A percentile compares a stretch with the other conserved stretches of the same genome.
These are phyloP conservation scores for Tribolium freemani DNA, from an alignment of 2,888 invertebrate genomes.

Conservation along the genomic window DNA sequence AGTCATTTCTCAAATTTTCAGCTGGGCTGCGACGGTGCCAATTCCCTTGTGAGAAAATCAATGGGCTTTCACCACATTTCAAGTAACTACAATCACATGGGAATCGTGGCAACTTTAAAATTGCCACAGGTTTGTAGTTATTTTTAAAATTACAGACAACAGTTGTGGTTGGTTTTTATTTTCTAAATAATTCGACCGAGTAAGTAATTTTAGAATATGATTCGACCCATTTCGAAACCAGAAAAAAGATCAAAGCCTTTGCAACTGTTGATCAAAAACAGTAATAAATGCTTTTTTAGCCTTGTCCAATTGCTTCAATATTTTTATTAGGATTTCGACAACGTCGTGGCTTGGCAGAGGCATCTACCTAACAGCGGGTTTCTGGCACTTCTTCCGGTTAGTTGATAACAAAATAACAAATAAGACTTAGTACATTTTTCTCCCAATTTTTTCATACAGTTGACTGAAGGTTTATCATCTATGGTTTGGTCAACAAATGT, in stretches of 20 bases:
- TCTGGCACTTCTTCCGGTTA: constrained; percentile 89
- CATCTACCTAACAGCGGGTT: constrained; percentile 91
- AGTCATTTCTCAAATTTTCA: constrained; percentile 59
- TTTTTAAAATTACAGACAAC: constrained; percentile 14
- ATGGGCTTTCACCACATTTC: constrained; percentile 86
- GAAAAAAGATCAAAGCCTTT: neutral
- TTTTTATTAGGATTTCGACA: constrained; percentile 73
- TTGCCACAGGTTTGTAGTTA: constrained; percentile 76
- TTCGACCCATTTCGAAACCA: neutral
- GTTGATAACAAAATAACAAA: constrained; percentile 53
- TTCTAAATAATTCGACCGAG: neutral
- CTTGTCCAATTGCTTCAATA: constrained; percentile 5
- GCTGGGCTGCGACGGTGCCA: constrained; percentile 96
- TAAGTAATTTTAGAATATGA: neutral
- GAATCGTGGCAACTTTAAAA: constrained; percentile 91
- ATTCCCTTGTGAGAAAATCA: constrained; percentile 86
- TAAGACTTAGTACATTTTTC: constrained; percentile 9
- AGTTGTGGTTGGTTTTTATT: neutral
- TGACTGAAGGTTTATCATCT: constrained; percentile 83
- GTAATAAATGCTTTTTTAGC: neutral
- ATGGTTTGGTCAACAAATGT: constrained; percentile 94
- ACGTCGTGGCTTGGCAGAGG: constrained; percentile 95
- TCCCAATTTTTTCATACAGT: constrained; percentile 62
- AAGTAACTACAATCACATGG: constrained; percentile 91
- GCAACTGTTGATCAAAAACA: neutral